Evolutionary conservation across 2,888 invertebrate species (phyloP).

Genomic region (Acanthacorydalis orientalis): DNA sequence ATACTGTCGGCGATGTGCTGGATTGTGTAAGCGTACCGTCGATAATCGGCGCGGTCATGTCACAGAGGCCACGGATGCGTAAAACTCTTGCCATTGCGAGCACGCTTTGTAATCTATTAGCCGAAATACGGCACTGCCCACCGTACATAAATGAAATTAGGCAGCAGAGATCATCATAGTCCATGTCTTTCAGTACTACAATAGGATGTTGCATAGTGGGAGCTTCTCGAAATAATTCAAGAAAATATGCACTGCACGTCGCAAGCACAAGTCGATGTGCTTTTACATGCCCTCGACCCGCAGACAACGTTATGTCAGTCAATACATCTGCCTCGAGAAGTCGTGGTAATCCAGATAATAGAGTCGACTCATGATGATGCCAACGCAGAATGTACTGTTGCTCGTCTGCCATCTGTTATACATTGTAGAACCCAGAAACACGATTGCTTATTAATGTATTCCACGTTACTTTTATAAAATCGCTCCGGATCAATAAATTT

Average conservation of each 20-base stretch:
- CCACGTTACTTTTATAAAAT: neutral
- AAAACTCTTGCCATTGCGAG: constrained; percentile 62
- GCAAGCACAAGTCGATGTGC: constrained; percentile 77
- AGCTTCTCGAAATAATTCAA: constrained; percentile 67
- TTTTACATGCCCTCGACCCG: constrained; percentile 65
- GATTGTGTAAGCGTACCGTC: neutral
- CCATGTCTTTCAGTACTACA: constrained; percentile 53
- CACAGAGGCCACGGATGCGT: constrained; percentile 67
- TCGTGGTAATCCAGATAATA: constrained; percentile 60
- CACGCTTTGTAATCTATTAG: constrained; percentile 58
- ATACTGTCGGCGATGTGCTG: neutral
- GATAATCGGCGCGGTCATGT: constrained; percentile 34
- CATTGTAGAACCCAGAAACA: neutral
- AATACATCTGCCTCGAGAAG: constrained; percentile 65
- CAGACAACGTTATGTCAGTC: constrained; percentile 75
- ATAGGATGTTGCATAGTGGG: constrained; percentile 51
- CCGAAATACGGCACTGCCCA: constrained; percentile 72
- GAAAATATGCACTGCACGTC: constrained; percentile 81
- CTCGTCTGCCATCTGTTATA: constrained; percentile 8
- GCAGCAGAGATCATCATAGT: constrained; percentile 51
- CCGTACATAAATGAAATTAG: constrained; percentile 77
- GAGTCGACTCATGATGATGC: constrained; percentile 26
- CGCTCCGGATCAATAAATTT: neutral
- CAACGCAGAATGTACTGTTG: constrained; percentile 24
- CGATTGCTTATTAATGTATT: neutral